A percentile compares a stretch with the other conserved stretches of the same genome.
Conservation (phyloP, 35 echinoderm and acorn worm genomes). For the Diadema setosum region DNA sequence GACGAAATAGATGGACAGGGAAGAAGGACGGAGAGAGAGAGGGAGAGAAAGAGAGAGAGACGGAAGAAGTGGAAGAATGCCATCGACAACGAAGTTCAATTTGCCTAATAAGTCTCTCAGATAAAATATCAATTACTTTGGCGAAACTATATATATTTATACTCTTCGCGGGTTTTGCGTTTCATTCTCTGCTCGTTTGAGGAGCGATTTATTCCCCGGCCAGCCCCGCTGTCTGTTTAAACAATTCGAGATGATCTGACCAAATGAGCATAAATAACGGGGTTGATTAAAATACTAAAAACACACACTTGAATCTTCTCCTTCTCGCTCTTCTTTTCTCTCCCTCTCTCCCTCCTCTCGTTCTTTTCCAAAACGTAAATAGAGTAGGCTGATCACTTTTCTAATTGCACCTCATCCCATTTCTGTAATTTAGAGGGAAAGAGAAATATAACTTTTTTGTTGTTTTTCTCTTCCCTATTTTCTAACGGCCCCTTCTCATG, state of each 20-base stretch:
- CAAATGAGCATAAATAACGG: slow-evolving; percentile 16
- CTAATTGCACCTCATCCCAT: slow-evolving; percentile 7
- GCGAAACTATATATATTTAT: slow-evolving; percentile 16
- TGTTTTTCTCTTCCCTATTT: neutral
- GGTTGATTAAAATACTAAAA: slow-evolving; percentile 26
- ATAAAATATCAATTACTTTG: slow-evolving; percentile 35
- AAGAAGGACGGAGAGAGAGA: too few relatives aligned
- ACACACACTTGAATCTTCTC: neutral
- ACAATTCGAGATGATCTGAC: neutral
- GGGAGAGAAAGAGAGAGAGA: neutral
- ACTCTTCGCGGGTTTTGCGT: neutral
- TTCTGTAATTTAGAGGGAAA: neutral
- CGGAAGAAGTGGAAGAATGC: neutral
- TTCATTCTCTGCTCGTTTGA: neutral
- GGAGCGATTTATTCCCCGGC: neutral
- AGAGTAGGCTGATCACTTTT: neutral
- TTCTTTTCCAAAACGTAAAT: slow-evolving; percentile 9
- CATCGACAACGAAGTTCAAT: neutral
- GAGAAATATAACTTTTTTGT: neutral
- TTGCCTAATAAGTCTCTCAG: slow-evolving; percentile 28
- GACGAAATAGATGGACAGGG: neutral
- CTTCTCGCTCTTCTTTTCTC: too few relatives aligned
- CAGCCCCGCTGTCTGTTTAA: neutral
- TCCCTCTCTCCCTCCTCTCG: too few relatives aligned
- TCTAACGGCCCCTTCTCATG: neutral